Evolutionary conservation across 2,888 invertebrate species (phyloP).

Genomic region (Strigamia transsilvanica): DNA sequence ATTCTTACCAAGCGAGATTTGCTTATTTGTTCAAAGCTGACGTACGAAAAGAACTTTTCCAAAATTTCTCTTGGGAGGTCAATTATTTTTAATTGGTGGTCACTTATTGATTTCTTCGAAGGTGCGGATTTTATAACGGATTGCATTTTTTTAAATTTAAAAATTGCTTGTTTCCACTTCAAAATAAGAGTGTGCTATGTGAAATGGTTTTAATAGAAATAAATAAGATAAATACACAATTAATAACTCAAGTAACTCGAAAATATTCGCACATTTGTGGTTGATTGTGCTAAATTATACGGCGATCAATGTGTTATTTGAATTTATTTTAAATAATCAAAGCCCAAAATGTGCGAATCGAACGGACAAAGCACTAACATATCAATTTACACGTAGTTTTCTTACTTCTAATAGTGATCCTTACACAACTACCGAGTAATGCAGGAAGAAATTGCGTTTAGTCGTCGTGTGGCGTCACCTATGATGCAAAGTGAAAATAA

Average conservation of each 20-base stretch:
- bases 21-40: constrained; percentile 80
- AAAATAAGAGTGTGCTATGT: not conserved
- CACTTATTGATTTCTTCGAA: not conserved
- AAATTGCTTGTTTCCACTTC: not conserved
- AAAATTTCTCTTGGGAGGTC: constrained; percentile 82
- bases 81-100: constrained; percentile 61
- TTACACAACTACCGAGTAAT: not conserved
- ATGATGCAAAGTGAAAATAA: not conserved
- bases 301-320: too few relatives aligned
- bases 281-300: too few relatives aligned
- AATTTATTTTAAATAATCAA: too few relatives aligned
- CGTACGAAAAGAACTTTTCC: constrained; percentile 78
- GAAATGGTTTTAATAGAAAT: not conserved
- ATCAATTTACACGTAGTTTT: not conserved
- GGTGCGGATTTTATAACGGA: not conserved
- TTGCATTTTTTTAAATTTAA: not conserved
- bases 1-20: constrained; percentile 82
- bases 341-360: too few relatives aligned
- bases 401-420: not conserved
- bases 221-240: not conserved
- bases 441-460: not conserved
- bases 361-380: too few relatives aligned
- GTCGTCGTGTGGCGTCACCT: constrained; percentile 15
- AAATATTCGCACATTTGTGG: too few relatives aligned
- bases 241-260: not conserved